These are phyloP conservation scores for Conistra vaccinii DNA, from an alignment of 2,888 invertebrate genomes.

Conservation along the genomic window DNA sequence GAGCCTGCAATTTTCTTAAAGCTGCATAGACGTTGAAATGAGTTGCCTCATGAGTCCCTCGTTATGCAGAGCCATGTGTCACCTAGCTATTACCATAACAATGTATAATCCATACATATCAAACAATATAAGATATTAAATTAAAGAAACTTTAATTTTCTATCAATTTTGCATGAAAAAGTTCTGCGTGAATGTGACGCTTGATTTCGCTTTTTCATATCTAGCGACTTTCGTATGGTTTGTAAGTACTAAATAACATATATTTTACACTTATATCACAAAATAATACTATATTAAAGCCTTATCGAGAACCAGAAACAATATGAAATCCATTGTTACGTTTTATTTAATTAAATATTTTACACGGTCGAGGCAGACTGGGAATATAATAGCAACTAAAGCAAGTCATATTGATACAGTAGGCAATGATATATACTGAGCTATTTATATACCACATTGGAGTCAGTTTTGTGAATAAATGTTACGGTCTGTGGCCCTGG, in stretches of 20 bases:
- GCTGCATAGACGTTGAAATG: not conserved
- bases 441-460: no score
- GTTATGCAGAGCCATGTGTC: conserved; percentile 25
- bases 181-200: not conserved
- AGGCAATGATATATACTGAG: no score
- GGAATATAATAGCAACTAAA: not conserved
- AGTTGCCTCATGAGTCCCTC: conserved; percentile 13
- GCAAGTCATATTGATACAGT: not conserved
- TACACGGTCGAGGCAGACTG: not conserved
- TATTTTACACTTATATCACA: not conserved
- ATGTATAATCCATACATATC: conserved; percentile 13
- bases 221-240: not conserved
- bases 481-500: not conserved
- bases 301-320: conserved; percentile 6
- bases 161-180: not conserved
- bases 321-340: conserved; percentile 11
- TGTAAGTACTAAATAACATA: not conserved
- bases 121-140: not conserved
- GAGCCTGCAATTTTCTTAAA: conserved; percentile 22
- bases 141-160: not conserved
- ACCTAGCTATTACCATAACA: conserved; percentile 23
- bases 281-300: not conserved
- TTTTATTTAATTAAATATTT: conserved; percentile 13
- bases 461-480: not conserved
- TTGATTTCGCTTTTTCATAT: not conserved